Base-by-base conservation (phyloP, 2,888 invertebrate species). In the Meghimatium bilineatum region DNA sequence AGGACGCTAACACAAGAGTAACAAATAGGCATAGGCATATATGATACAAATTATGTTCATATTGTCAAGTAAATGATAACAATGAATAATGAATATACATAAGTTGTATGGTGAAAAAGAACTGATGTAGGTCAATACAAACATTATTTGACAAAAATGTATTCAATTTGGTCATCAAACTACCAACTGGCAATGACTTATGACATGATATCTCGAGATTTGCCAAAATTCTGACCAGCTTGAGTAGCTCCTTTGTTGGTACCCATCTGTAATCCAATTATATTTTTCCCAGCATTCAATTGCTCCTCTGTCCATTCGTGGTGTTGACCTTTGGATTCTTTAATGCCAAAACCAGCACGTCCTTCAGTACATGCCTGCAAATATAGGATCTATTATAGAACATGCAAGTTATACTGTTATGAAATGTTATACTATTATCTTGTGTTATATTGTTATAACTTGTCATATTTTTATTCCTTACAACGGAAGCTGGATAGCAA, bases 241-340 rank as follows among this genome's bases (percentile, higher is more conserved):
- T 99, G 98, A 92, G 95, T 98, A 90, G 99, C 99, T 36, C 99
- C 99, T 94, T 99, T 99, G 95, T 99, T 99, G 91, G 97, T 97
- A 83, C 99, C 99, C 94, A 91, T 91, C 84, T 93, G 91, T 86
- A 93, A 95, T 80, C 97, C 97, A 93, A 98, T 99, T 86, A 99
- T 97, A 79, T 96, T 96, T 92, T 98, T 97, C 0, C 98, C 98
- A 34, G 98, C 98, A 88, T 97, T 96, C 89, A 99, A 94, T 94
- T 98, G 98, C 92, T 99, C 99, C 78, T 98, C 98, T 26, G 97
- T 96, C 95, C 99, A 99, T 92, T 97, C 96, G 87, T 99, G 96
- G 67, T 97, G 96, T 93, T 99, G 98, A 94, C 97, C 98, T 92
- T 97, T 97, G 10, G 99, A 96, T 94, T 99, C 99, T 94, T 98